phyloP scores from a whole-genome alignment of 2,888 invertebrate genomes.

The Aporophyla nigra region DNA sequence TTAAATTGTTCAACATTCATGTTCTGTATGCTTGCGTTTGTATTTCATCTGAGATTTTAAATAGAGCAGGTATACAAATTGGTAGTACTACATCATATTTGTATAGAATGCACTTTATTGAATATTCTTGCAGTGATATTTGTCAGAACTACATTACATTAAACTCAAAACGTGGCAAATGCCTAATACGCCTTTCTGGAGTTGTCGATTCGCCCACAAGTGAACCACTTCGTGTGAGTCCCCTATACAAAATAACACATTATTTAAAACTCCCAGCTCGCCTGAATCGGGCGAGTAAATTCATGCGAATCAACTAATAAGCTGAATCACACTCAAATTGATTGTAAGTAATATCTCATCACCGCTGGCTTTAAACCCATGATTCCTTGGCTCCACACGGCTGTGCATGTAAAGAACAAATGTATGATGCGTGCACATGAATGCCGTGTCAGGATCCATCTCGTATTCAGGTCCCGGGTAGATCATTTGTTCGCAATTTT shows the following conservation, averaged over 20 bases:
- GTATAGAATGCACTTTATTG: too few species aligned
- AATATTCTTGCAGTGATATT: too few species aligned
- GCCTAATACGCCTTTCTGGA: too few species aligned
- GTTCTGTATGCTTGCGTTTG: too few species aligned
- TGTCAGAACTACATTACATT: too few species aligned
- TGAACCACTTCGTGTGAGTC: too few species aligned
- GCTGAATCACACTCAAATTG: neutral
- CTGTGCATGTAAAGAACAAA: constrained; percentile 54
- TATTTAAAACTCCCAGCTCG: too few species aligned
- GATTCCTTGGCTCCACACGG: constrained; percentile 12
- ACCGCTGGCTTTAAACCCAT: constrained; percentile 43
- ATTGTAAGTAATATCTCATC: neutral
- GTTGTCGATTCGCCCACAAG: too few species aligned
- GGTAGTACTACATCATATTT: neutral
- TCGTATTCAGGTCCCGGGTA: constrained; percentile 49
- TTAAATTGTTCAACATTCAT: neutral
- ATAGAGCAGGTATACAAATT: neutral
- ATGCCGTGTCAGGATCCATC: constrained; percentile 49
- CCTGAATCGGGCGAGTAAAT: too few species aligned
- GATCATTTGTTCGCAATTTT: constrained; percentile 63
- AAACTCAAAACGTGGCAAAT: too few species aligned
- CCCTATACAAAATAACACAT: too few species aligned
- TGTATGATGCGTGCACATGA: constrained; percentile 56
- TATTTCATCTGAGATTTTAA: neutral
- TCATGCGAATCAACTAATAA: too few species aligned